phyloP scores from a whole-genome alignment of 2,888 invertebrate genomes.

The Seira musarum region DNA sequence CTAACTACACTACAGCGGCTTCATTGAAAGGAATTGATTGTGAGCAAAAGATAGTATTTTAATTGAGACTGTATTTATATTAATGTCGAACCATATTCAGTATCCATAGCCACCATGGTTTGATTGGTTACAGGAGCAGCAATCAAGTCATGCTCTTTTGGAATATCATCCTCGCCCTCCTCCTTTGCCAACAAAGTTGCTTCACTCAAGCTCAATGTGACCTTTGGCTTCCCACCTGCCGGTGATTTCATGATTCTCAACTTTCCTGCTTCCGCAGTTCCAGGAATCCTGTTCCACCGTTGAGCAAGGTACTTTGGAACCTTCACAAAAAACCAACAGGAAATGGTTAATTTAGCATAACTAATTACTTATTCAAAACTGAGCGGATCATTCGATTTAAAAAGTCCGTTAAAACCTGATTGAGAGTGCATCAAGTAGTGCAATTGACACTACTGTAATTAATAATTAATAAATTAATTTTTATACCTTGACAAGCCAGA shows the following conservation, averaged over 20 bases:
- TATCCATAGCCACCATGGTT: conserved; percentile 93
- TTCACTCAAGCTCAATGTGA: conserved; percentile 87
- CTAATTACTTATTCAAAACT: background rate
- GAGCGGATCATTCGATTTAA: background rate
- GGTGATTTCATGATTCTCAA: conserved; percentile 80
- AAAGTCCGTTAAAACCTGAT: background rate
- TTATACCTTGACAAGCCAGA: conserved; percentile 91
- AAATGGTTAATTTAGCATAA: conserved; percentile 7
- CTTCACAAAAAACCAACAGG: conserved; percentile 71
- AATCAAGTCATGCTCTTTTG: conserved; percentile 92
- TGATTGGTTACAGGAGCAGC: conserved; percentile 93
- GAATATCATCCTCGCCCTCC: conserved; percentile 85
- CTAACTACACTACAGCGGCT: too few species aligned
- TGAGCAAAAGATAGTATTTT: too few species aligned
- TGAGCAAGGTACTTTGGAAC: conserved; percentile 95
- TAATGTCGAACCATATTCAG: conserved; percentile 84
- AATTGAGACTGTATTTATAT: too few species aligned
- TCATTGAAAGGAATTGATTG: too few species aligned
- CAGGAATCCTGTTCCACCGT: conserved; percentile 94
- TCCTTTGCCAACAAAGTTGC: conserved; percentile 85
- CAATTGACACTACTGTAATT: background rate
- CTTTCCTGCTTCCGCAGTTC: conserved; percentile 94
- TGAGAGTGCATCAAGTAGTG: background rate
- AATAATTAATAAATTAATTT: background rate
- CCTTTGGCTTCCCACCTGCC: conserved; percentile 84